Base-by-base conservation (phyloP, 2,113 vertebrate species). In the Lontra canadensis region DNA sequence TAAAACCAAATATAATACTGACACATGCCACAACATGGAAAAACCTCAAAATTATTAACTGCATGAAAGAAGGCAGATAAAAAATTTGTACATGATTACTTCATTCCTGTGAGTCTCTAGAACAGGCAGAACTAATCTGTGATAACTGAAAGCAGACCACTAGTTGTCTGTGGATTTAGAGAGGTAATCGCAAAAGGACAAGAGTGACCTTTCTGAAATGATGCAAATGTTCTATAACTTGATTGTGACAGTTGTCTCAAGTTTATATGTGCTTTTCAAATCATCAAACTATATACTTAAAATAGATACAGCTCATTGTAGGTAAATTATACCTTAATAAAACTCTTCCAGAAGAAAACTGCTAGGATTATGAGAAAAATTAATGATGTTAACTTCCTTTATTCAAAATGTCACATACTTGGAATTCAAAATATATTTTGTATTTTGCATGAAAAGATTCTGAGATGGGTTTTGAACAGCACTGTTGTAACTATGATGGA, bases 271-370 rank as follows among this genome's bases (percentile, higher is more conserved):
- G 10, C 61, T 93, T 87, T 18, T 79, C 18, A 90, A 76, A 93
- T 83, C 42, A 73, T 34, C 34, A 85, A 85, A 52, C 21, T 14
- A 21, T 57, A 34, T 20, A 76, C 9, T 88, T 76, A 67, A 82
- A 69, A 47, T 15, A 29, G 49, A 23, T 84, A 47, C 11, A 15
- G 61, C 73, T 89, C 34, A 29, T 34, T 87, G 18, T 82, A 21
- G 52, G 17, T 17, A 85, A 84, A 92, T 95, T 82, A 82, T 89
- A 73, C 7, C 39, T 59, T 15, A 63, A 23, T 61, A 61, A 67
- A 88, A 63, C 67, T 95, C 14, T 88, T 95, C 18, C 82, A 83
- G 47, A 94, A 93, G 5, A 55, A 92, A 82, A 79, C 23, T 17
- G 12, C 8, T n/a, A 52, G 3, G 25, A 18, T 81, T 47, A 67